Conservation (phyloP, 2,888 invertebrate genomes). For the Drosophila bunnanda region DNA sequence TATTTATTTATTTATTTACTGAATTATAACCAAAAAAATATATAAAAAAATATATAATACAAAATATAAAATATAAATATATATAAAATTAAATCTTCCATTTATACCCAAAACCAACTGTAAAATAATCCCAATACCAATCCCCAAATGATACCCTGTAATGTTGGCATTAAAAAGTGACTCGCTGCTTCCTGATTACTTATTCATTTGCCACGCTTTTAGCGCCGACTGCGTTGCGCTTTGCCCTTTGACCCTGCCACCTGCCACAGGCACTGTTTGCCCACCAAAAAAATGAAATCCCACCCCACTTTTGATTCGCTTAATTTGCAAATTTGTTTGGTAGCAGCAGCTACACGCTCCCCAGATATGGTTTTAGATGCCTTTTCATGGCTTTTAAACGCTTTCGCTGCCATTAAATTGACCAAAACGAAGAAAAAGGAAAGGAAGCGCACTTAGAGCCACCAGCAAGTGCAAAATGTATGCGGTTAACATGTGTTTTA, state of each 20-base stretch:
- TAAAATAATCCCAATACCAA: not conserved
- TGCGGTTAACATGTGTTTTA: constrained; percentile 70
- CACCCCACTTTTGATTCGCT: constrained; percentile 69
- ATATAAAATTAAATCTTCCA: no score
- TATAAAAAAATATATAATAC: no score
- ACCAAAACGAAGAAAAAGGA: constrained; percentile 56
- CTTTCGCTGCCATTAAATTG: constrained; percentile 68
- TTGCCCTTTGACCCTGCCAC: constrained; percentile 28
- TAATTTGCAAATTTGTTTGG: constrained; percentile 72
- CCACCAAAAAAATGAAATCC: no score
- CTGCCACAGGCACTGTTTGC: not conserved
- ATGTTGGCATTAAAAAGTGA: constrained; percentile 33
- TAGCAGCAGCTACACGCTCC: constrained; percentile 15
- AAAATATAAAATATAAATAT: not conserved
- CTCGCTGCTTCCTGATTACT: constrained; percentile 61
- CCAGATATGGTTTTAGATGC: constrained; percentile 33
- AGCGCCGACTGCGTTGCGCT: constrained; percentile 54
- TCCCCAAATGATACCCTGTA: constrained; percentile 6
- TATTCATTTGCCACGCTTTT: constrained; percentile 74
- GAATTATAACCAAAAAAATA: accelerated
- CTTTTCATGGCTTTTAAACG: constrained; percentile 75
- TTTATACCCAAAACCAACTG: accelerated
- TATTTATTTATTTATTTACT: no score
- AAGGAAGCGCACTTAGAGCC: constrained; percentile 33
- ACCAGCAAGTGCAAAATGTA: constrained; percentile 22